These are phyloP conservation scores for Dasysyrphus tricinctus DNA, from an alignment of 2,888 invertebrate species.

Conservation along the genomic window DNA sequence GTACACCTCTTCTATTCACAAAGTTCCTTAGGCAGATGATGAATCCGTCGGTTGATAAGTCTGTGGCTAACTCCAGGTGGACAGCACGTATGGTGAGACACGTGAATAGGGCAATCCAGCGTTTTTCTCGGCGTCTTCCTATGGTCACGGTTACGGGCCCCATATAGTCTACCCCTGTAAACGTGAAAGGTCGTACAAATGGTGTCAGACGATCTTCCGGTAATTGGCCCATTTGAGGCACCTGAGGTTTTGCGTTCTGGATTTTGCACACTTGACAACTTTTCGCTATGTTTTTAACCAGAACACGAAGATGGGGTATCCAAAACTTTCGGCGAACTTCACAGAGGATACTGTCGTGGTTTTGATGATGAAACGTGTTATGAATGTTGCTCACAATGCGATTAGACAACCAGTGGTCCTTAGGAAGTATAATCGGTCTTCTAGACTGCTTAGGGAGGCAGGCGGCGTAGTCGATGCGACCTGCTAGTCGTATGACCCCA, in stretches of 20 bases:
- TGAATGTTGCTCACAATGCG: neutral
- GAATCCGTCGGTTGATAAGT: neutral
- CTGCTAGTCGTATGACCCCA: neutral
- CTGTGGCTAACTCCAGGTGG: neutral
- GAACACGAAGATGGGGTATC: neutral
- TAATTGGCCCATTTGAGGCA: conserved; percentile 13
- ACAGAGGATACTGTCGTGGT: neutral
- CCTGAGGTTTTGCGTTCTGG: neutral
- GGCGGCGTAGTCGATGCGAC: neutral
- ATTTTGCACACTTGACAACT: neutral
- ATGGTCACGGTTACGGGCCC: conserved; percentile 1
- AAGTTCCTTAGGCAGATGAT: conserved; percentile 21
- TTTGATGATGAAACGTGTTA: neutral
- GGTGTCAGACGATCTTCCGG: conserved; percentile 3
- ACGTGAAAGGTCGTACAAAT: neutral
- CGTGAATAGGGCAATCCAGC: neutral
- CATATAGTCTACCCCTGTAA: conserved; percentile 17
- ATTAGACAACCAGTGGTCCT: neutral
- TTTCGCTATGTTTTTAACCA: neutral
- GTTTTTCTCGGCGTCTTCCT: neutral
- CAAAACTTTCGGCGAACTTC: neutral
- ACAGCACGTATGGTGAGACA: neutral
- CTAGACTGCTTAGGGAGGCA: neutral
- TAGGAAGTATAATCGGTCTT: neutral
- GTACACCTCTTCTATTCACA: conserved; percentile 42